Conservation (phyloP, 2,888 invertebrate species). For the Callyntrura sp. region DNA sequence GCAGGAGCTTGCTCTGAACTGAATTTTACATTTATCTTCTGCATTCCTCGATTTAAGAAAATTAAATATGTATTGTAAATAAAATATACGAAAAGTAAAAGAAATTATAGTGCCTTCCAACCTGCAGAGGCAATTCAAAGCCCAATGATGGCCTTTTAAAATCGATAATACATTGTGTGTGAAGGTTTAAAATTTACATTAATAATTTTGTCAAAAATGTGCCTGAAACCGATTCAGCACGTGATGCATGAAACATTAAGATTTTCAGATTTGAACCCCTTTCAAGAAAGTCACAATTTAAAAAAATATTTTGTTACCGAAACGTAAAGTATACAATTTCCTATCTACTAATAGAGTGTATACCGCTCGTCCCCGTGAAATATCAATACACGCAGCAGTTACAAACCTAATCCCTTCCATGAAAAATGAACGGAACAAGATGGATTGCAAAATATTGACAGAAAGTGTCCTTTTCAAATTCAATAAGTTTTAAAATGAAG, state of each 20-base stretch:
- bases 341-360: not conserved
- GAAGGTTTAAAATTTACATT: not conserved
- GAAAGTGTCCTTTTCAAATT: conserved; percentile 43
- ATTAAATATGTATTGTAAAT: no score
- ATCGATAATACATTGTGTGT: not conserved
- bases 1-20: no score
- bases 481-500: conserved; percentile 30
- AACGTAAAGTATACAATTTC: not conserved
- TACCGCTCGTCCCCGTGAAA: not conserved
- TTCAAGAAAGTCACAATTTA: not conserved
- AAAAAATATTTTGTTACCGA: not conserved
- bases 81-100: not conserved
- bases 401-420: conserved; percentile 14
- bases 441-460: conserved; percentile 57
- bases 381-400: not conserved
- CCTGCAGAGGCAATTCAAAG: no score
- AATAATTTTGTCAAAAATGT: not conserved
- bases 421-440: conserved; percentile 49
- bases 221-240: not conserved
- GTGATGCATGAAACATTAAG: conserved; percentile 15
- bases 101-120: not conserved
- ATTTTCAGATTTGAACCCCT: conserved; percentile 20
- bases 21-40: no score
- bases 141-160: no score
- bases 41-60: no score